phyloP scores from a whole-genome alignment of 2,797 vertebrate genomes.

The Acridotheres tristis region DNA sequence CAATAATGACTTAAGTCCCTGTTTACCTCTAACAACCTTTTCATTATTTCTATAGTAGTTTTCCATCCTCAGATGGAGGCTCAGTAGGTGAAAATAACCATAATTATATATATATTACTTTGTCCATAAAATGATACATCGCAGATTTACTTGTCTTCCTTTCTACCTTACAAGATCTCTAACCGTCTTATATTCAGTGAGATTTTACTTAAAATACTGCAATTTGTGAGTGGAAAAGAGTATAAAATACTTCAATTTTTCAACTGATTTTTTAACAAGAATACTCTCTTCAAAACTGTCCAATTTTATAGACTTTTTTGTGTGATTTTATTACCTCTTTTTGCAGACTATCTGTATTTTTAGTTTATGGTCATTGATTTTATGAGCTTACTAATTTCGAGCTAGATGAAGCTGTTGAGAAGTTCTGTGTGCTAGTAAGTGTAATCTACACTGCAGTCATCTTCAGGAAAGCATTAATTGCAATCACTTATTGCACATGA shows the following conservation, averaged over 20 bases:
- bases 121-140: neutral
- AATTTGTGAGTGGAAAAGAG: neutral
- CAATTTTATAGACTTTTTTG: neutral
- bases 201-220: neutral
- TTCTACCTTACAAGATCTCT: neutral
- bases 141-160: neutral
- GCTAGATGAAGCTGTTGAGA: neutral
- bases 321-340: slow-evolving; percentile 1
- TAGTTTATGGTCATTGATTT: slow-evolving; percentile 42
- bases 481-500: neutral
- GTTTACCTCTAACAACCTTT: neutral
- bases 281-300: neutral
- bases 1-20: neutral
- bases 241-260: neutral
- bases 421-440: neutral
- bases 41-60: neutral
- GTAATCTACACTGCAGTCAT: neutral
- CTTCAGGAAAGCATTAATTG: slow-evolving; percentile 31
- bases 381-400: slow-evolving; percentile 23
- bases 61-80: neutral
- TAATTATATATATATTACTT: neutral
- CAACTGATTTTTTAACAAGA: neutral
- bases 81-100: neutral
- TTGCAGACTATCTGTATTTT: slow-evolving; percentile 33
- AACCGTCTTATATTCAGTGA: neutral